Evolutionary conservation across 2,113 vertebrate species (phyloP).

Genomic region (Tauraco erythrolophus): DNA sequence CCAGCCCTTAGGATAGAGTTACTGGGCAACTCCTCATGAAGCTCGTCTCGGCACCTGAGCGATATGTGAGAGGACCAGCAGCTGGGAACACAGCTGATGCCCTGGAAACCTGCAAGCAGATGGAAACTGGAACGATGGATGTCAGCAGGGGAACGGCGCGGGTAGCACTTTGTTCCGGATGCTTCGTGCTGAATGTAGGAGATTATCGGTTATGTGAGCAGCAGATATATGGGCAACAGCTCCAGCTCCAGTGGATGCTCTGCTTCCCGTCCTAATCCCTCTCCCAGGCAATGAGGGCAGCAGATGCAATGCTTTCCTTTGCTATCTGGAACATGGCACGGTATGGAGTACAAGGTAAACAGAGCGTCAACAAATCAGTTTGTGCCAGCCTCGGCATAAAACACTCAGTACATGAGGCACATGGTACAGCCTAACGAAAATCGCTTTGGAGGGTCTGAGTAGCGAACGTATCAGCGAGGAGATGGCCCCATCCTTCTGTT

Average conservation of each 20-base stretch:
- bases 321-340: neutral
- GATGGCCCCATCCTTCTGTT: neutral
- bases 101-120: neutral
- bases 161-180: slow-evolving; percentile 28
- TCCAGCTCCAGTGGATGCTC: neutral
- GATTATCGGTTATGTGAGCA: slow-evolving; percentile 44
- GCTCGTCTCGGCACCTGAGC: neutral
- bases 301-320: neutral
- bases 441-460: neutral
- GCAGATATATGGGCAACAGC: neutral
- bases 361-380: neutral
- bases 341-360: neutral
- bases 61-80: neutral
- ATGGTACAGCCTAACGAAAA: neutral
- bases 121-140: neutral
- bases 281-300: slow-evolving; percentile 1
- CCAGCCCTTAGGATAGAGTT: neutral
- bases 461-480: neutral
- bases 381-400: neutral
- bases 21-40: neutral
- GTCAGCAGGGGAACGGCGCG: neutral
- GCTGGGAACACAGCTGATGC: slow-evolving; percentile 6
- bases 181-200: neutral
- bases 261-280: neutral
- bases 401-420: neutral